Evolutionary conservation across 1,140 invertebrate species (phyloP).

Genomic region (Drosophila grimshawi): DNA sequence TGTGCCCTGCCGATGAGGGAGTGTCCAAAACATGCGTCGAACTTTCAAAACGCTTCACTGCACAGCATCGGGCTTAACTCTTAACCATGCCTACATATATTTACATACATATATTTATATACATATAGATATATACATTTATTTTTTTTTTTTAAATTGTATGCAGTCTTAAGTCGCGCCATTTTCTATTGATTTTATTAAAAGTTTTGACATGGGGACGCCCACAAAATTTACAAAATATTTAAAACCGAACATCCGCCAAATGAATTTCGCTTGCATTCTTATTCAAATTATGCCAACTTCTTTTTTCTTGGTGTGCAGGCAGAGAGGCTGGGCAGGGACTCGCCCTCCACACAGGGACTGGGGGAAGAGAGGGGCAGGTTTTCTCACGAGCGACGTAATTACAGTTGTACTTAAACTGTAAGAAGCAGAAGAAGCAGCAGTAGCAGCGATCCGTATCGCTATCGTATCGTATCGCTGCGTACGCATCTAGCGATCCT

Average conservation of each 20-base stretch:
- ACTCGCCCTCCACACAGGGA: slow-evolving; percentile 5
- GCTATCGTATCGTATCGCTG: slow-evolving; percentile 49
- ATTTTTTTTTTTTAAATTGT: not conserved
- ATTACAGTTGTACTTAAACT: slow-evolving; percentile 41
- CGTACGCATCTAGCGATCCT: slow-evolving; percentile 67
- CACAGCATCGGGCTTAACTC: slow-evolving; percentile 50
- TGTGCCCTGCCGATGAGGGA: slow-evolving; percentile 51
- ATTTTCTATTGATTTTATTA: slow-evolving; percentile 58
- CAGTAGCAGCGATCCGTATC: slow-evolving; percentile 33
- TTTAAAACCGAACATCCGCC: slow-evolving; percentile 79
- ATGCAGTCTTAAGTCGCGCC: slow-evolving; percentile 42
- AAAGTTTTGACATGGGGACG: slow-evolving; percentile 48
- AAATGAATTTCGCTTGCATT: slow-evolving; percentile 51
- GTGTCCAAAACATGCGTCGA: slow-evolving; percentile 68
- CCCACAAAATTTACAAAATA: slow-evolving; percentile 83
- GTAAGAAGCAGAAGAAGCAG: slow-evolving; percentile 24
- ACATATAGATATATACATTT: slow-evolving; percentile 8
- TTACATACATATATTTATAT: slow-evolving; percentile 4
- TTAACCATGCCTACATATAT: not conserved
- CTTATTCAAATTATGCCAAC: slow-evolving; percentile 60
- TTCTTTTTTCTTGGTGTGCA: too few species aligned
- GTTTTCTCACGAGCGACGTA: slow-evolving; percentile 50
- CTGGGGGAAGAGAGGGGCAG: slow-evolving; percentile 7
- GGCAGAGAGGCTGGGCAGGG: slow-evolving; percentile 1
- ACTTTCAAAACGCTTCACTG: slow-evolving; percentile 61